These are phyloP conservation scores for Mactra quadrangularis DNA, from an alignment of 1,140 invertebrate genomes.

Conservation along the genomic window DNA sequence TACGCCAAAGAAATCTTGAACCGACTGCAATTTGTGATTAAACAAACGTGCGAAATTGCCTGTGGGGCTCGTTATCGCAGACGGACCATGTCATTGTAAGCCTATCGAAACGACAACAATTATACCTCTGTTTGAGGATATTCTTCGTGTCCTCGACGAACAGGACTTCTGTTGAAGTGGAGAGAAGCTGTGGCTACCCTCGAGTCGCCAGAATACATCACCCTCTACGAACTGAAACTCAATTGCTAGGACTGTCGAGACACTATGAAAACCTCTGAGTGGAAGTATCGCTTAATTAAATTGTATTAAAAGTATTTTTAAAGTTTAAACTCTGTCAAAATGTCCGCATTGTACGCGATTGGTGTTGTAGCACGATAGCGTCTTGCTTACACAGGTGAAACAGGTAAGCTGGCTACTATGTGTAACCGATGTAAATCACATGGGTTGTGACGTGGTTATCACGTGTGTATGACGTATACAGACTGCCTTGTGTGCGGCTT, in stretches of 20 bases:
- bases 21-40: no score
- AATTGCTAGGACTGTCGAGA: constrained; percentile 7
- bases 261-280: background rate
- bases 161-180: background rate
- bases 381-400: no score
- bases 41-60: no score
- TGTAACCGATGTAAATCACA: background rate
- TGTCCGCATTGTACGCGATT: no score
- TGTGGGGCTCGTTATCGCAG: background rate
- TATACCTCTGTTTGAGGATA: constrained; percentile 12
- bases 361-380: no score
- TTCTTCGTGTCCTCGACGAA: constrained; percentile 4
- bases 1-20: background rate
- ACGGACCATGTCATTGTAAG: background rate
- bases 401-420: no score
- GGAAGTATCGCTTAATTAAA: constrained; percentile 3
- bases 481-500: no score
- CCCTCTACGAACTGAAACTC: background rate
- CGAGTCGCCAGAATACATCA: background rate
- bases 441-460: background rate
- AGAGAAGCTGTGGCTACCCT: background rate
- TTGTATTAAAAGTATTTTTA: no score
- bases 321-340: no score
- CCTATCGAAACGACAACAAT: background rate
- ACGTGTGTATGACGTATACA: no score